Evolutionary conservation across 2,888 invertebrate species (phyloP).

Genomic region (Ceramica pisi): DNA sequence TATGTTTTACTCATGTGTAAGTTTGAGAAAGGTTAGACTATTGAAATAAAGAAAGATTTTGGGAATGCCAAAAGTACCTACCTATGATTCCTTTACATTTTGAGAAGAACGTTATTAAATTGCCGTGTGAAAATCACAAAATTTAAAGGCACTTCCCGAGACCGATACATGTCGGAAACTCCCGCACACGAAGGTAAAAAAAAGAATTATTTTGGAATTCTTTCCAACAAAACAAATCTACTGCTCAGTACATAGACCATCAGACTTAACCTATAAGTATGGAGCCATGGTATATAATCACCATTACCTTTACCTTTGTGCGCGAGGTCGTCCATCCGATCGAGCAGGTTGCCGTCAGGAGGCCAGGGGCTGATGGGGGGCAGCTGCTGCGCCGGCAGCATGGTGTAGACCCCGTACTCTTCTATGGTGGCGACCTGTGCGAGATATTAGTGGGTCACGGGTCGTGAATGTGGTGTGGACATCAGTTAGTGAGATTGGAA

Average conservation of each 20-base stretch:
- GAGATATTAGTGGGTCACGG: constrained; percentile 28
- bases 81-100: too few relatives aligned
- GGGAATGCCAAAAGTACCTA: too few relatives aligned
- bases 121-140: too few relatives aligned
- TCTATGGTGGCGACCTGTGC: constrained; percentile 87
- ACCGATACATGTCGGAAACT: neutral
- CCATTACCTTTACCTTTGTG: constrained; percentile 95
- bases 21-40: neutral
- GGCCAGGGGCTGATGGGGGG: constrained; percentile 96
- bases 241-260: constrained; percentile 1
- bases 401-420: constrained; percentile 91
- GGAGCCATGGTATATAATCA: constrained; percentile 78
- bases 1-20: neutral
- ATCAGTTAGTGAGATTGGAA: too few relatives aligned
- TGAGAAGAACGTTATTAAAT: too few relatives aligned
- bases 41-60: neutral
- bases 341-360: constrained; percentile 94
- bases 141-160: neutral
- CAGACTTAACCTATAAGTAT: constrained; percentile 23
- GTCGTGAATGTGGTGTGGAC: neutral
- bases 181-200: neutral
- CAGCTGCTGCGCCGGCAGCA: constrained; percentile 96
- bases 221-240: neutral
- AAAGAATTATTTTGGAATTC: too few relatives aligned
- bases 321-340: constrained; percentile 96